These are phyloP conservation scores for Ibycter americanus DNA, from an alignment of 2,797 vertebrate species.

Conservation along the genomic window DNA sequence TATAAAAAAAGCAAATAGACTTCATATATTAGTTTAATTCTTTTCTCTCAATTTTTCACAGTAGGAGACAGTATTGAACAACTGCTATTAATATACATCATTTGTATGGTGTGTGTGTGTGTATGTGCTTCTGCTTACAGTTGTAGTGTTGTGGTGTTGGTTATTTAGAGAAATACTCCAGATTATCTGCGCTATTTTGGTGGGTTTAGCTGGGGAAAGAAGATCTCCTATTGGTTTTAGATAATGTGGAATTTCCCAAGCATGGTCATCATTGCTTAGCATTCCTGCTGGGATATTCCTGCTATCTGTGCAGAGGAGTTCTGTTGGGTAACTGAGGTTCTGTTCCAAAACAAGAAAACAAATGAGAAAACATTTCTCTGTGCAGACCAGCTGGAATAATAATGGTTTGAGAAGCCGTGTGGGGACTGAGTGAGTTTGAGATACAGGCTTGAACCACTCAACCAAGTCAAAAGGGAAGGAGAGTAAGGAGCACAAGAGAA, in stretches of 20 bases:
- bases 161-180: constrained; percentile 38
- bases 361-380: neutral
- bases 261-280: neutral
- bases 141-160: neutral
- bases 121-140: neutral
- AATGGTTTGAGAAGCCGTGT: neutral
- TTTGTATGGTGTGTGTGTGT: neutral
- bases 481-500: neutral
- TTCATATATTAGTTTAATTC: neutral
- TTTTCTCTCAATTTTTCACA: neutral
- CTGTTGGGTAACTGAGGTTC: neutral
- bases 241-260: neutral
- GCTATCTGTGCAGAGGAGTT: neutral
- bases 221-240: neutral
- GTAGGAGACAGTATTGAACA: neutral
- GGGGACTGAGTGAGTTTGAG: neutral
- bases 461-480: neutral
- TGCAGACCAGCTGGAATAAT: neutral
- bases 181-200: neutral
- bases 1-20: neutral
- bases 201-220: neutral
- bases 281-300: neutral
- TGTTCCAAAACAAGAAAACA: neutral
- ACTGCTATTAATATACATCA: neutral
- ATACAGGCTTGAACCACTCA: neutral